Evolutionary conservation across 2,888 invertebrate genomes (phyloP), one percentile per base, ranked within the genome.

Genomic region (Nemotelus pantherinus): DNA sequence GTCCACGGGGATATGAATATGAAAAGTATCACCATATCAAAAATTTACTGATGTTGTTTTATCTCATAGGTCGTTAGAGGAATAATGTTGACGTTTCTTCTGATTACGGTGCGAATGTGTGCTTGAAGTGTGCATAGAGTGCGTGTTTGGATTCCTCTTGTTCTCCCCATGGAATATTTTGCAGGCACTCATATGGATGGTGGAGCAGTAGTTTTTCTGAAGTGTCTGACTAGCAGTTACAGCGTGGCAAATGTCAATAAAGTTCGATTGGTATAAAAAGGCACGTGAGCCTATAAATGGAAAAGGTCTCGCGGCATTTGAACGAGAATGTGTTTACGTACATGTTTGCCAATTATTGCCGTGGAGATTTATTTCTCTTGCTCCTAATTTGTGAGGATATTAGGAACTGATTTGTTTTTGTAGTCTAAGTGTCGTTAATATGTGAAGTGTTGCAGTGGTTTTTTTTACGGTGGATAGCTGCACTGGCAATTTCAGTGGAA

Each of bases 1-100:
- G 60, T 60, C 60, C 60, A 60, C 60, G 41, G 60, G 41, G 60
- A 60, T 60, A 60, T 60, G 60, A 60, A 60, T 60, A 60, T 60
- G 60, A 60, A 60, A 60, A 60, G 60, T 39, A 60, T 60, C 60
- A 25, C 25, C 4, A 39, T 60, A 60, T 60, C 25, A 60, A 60
- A 60, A 60, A 60, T 60, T 60, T 60, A 60, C 43, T 60, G 60
- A 60, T 60, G 60, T 60, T 60, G 41, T 39, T 60, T 60, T 60
- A 60, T 60, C 60, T 60, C 60, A 43, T 60, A 3, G 60, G 60
- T 60, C 60, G 60, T 60, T 60, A 60, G 60, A 60, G 41, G 39
- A 25, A 60, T 60, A 2, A 60, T 60, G 7, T 60, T 60, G 60
- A 60, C 60, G 60, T 41, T 25, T 39, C 60, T 5, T 43, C 7